Percentiles rank a stretch among this genome's conserved stretches.
phyloP scores from a whole-genome alignment of 2,797 vertebrate genomes.

The Picus viridis region DNA sequence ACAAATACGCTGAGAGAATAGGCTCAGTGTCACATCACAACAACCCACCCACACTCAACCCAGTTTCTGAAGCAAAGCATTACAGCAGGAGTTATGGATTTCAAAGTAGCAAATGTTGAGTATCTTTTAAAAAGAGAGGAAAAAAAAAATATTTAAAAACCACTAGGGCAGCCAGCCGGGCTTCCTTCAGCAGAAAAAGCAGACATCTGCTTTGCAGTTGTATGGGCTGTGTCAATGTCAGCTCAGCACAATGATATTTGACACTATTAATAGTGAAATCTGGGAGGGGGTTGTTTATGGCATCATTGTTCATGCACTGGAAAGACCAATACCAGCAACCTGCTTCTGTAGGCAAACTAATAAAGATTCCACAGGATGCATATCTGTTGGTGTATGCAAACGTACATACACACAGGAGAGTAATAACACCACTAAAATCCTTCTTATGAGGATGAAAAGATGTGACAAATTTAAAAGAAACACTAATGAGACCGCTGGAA shows the following conservation, averaged over 20 bases:
- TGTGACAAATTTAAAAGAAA: neutral
- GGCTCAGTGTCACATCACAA: neutral
- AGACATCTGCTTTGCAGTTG: neutral
- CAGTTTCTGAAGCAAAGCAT: neutral
- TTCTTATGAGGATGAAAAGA: neutral
- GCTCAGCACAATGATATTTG: neutral
- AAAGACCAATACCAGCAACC: neutral
- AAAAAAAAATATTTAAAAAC: neutral
- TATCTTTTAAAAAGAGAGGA: neutral
- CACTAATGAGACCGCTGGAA: neutral
- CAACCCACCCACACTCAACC: neutral
- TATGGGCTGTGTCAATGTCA: neutral
- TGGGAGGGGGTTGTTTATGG: neutral
- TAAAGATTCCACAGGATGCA: neutral
- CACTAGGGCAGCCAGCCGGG: neutral
- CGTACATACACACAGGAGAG: neutral
- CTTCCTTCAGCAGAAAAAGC: neutral
- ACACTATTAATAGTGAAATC: constrained; percentile 6
- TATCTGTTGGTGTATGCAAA: neutral
- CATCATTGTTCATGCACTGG: neutral
- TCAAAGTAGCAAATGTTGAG: neutral
- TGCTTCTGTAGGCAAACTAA: neutral
- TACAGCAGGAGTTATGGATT: neutral
- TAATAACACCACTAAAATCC: neutral
- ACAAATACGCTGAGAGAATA: neutral